Conservation (phyloP, 2,888 invertebrate genomes). For the Pyrrhosoma nymphula region DNA sequence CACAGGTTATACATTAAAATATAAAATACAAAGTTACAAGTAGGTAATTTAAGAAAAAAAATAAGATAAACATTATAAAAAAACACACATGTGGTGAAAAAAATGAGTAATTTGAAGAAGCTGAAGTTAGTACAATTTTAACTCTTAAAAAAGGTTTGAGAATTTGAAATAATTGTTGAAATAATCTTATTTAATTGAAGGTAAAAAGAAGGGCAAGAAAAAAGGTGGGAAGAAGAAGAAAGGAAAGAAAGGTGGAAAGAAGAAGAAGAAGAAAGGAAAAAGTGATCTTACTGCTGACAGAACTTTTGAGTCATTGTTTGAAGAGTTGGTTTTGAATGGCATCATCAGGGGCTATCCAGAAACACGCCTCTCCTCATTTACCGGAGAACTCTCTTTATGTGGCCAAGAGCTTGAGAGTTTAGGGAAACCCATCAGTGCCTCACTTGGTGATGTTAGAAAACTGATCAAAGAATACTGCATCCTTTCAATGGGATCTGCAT, state of each 20-base stretch:
- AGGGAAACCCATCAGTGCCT: conserved; percentile 71
- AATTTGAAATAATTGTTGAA: no score
- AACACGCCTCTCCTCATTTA: conserved; percentile 84
- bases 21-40: no score
- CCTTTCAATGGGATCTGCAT: conserved; percentile 89
- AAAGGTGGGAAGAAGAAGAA: conserved; percentile 79
- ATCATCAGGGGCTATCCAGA: conserved; percentile 91
- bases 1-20: no score
- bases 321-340: conserved; percentile 94
- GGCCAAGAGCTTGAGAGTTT: conserved; percentile 73
- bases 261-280: conserved; percentile 93
- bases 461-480: conserved; percentile 93
- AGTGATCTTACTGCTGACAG: conserved; percentile 95
- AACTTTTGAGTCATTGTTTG: conserved; percentile 93
- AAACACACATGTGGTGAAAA: no score
- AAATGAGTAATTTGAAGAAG: no score
- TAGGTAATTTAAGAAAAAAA: no score
- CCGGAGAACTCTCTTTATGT: conserved; percentile 89
- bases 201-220: not conserved
- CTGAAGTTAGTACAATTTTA: no score
- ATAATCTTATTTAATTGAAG: not conserved
- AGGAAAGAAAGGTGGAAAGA: conserved; percentile 85
- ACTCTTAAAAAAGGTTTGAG: no score
- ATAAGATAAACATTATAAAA: no score
- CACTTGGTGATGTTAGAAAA: conserved; percentile 90